A percentile compares a stretch with the other conserved stretches of the same genome.
phyloP scores from a whole-genome alignment of 2,888 invertebrate genomes.

The Dasypolia templi region DNA sequence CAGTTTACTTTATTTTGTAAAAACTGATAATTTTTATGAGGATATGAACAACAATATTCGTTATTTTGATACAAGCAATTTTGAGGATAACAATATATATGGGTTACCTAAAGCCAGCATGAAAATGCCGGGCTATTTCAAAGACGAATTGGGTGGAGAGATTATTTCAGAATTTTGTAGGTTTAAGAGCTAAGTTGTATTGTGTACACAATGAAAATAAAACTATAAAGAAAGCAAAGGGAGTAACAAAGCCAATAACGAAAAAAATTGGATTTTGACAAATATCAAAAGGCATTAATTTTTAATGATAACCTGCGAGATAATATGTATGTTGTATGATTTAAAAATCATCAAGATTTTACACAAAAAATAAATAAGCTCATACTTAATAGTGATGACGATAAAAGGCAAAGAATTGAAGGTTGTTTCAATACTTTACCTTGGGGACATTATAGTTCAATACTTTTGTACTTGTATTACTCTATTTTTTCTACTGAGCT shows the following conservation, averaged over 20 bases:
- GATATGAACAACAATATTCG: constrained; percentile 6
- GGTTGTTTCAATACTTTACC: not conserved
- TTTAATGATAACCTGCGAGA: not conserved
- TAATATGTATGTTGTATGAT: constrained; percentile 3
- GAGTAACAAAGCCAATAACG: not conserved
- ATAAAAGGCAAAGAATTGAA: not conserved
- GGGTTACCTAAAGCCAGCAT: not conserved
- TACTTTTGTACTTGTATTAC: not conserved
- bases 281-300: constrained; percentile 6
- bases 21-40: constrained; percentile 2
- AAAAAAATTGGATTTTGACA: constrained; percentile 12
- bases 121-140: constrained; percentile 1
- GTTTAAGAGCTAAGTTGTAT: constrained; percentile 13
- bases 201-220: not conserved
- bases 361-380: not conserved
- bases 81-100: not conserved
- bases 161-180: constrained; percentile 16
- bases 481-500: no score
- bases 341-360: not conserved
- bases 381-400: not conserved
- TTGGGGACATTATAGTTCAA: not conserved
- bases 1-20: not conserved
- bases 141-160: constrained; percentile 13
- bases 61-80: constrained; percentile 17
- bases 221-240: constrained; percentile 3